phyloP scores from a whole-genome alignment of 37 sponge, comb jelly and placozoan species.

The Agelas oroides region DNA sequence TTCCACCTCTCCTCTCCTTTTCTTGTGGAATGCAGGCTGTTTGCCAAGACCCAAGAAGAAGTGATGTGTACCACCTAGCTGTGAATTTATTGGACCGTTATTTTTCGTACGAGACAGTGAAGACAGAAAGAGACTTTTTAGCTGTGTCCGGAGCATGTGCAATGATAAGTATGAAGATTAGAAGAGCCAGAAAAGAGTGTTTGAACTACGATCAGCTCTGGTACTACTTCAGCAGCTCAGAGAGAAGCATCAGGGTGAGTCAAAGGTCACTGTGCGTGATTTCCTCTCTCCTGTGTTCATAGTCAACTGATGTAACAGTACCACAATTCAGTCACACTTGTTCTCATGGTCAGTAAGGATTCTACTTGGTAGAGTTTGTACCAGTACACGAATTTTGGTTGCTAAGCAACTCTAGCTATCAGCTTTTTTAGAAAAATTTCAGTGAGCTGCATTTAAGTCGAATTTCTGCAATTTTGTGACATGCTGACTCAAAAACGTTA shows the following conservation, averaged over 20 bases:
- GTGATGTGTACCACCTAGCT: slow-evolving; percentile 58
- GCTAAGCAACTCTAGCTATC: no score
- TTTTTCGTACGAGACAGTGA: slow-evolving; percentile 26
- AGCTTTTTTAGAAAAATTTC: no score
- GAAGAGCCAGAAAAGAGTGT: slow-evolving; percentile 48
- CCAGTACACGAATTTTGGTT: no score
- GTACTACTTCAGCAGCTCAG: slow-evolving; percentile 19
- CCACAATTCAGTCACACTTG: no score
- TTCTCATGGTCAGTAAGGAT: no score
- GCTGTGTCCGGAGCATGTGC: slow-evolving; percentile 48
- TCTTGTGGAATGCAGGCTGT: slow-evolving; percentile 36
- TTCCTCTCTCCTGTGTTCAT: background rate
- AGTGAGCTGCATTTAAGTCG: no score
- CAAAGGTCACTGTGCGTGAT: background rate
- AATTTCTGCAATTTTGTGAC: no score
- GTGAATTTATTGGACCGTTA: slow-evolving; percentile 68
- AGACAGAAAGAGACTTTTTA: slow-evolving; percentile 23
- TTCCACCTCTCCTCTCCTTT: background rate
- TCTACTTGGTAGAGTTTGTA: no score
- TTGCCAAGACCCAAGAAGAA: slow-evolving; percentile 21
- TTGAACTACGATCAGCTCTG: slow-evolving; percentile 46
- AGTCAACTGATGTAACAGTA: no score
- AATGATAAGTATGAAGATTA: slow-evolving; percentile 64
- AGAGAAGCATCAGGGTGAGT: slow-evolving; percentile 46
- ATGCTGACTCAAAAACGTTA: no score